Evolutionary conservation across 1,140 invertebrate species (phyloP).

Genomic region (Manduca sexta): DNA sequence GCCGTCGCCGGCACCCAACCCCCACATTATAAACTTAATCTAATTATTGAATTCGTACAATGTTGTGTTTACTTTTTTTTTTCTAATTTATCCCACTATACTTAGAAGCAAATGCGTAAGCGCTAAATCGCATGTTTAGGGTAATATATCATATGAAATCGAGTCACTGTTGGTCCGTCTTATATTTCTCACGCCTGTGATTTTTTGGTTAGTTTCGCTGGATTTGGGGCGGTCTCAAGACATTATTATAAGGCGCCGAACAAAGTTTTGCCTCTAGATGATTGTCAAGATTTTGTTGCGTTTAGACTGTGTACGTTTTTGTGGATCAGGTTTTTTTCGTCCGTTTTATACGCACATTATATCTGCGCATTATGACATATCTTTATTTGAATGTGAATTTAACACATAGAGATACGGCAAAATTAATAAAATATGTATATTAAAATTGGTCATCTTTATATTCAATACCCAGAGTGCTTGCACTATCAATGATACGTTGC

Average conservation of each 20-base stretch:
- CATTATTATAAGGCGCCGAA: constrained; percentile 50
- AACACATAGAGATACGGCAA: too few species aligned
- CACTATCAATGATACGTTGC: too few species aligned
- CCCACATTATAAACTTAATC: constrained; percentile 70
- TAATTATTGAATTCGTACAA: constrained; percentile 73
- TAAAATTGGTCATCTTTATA: too few species aligned
- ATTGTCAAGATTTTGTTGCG: constrained; percentile 48
- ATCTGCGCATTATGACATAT: too few species aligned
- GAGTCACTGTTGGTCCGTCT: constrained; percentile 60
- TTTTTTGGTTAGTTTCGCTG: constrained; percentile 27
- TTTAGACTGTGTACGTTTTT: too few species aligned
- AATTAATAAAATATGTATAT: too few species aligned
- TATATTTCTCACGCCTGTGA: constrained; percentile 59
- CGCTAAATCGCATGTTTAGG: constrained; percentile 71
- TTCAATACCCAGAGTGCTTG: too few species aligned
- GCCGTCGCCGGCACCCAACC: constrained; percentile 58
- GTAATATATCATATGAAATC: constrained; percentile 63
- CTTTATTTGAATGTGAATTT: too few species aligned
- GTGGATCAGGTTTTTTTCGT: too few species aligned
- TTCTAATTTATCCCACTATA: constrained; percentile 67
- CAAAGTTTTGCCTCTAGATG: constrained; percentile 52
- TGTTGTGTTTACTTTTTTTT: constrained; percentile 72
- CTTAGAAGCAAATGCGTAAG: constrained; percentile 65
- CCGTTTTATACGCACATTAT: too few species aligned
- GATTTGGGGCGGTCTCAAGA: constrained; percentile 26